These are phyloP conservation scores for Drosophila navojoa DNA, from an alignment of 1,140 invertebrate genomes.

Conservation along the genomic window DNA sequence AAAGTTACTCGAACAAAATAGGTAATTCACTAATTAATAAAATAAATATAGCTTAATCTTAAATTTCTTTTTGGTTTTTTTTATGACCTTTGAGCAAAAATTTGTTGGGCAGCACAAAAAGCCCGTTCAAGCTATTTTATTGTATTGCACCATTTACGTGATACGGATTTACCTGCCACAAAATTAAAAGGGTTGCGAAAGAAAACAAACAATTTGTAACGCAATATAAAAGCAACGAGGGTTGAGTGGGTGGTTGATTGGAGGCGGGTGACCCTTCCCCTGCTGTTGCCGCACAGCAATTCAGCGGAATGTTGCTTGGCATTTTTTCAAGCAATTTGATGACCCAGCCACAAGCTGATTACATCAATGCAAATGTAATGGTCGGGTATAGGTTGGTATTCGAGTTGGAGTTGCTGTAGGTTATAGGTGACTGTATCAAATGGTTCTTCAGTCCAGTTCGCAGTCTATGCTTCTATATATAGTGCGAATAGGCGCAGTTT, in stretches of 20 bases:
- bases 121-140: constrained; percentile 31
- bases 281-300: constrained; percentile 56
- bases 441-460: constrained; percentile 1
- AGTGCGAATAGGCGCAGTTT: constrained; percentile 66
- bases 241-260: not conserved
- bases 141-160: constrained; percentile 34
- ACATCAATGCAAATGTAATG: constrained; percentile 76
- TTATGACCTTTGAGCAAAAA: not conserved
- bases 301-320: constrained; percentile 65
- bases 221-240: constrained; percentile 33
- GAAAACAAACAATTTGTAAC: constrained; percentile 67
- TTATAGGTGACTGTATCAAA: constrained; percentile 15
- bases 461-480: constrained; percentile 32
- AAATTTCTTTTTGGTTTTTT: not conserved
- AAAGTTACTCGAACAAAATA: no score
- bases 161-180: constrained; percentile 39
- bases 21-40: not conserved
- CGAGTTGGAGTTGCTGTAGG: not conserved
- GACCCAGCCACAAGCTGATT: constrained; percentile 72
- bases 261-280: not conserved
- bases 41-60: not conserved
- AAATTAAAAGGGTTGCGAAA: constrained; percentile 57
- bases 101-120: not conserved
- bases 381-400: not conserved
- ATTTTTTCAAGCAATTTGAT: constrained; percentile 65